Evolutionary conservation across 2,113 vertebrate species (phyloP), one percentile per base, ranked within the genome.

Genomic region (Chascanopsetta lugubris): DNA sequence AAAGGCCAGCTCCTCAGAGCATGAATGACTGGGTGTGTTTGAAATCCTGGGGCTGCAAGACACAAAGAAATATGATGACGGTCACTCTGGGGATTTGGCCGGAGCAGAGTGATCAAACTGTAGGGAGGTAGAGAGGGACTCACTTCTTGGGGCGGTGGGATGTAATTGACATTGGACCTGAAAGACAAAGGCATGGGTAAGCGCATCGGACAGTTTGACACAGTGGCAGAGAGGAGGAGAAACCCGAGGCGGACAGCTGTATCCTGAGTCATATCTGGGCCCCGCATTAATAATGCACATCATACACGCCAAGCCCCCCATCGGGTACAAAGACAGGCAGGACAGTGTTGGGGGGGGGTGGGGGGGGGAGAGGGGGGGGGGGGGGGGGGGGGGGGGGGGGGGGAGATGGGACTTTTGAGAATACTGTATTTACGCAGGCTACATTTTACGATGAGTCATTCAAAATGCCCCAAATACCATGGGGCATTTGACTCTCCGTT

Each of bases 21-120:
- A 99, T 92, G 89, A 99, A 99, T 15, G 97, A 99, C 84, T 97
- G 96, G 56, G 95, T 98, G 82, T 99, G 97, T 94, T 95, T 99
- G 90, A 98, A 99, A 85, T 99, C 96, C 93, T 96, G 92, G 74
- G 84, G 68, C 79, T 82, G 79, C 22, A 27, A 43, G 22, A 46
- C 0, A 76, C 12, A 81, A 8, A 66, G 4, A 32, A 51, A 18
- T 6, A 47, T 4, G 7, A 61, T 17, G 29, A 62, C 25, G 0
- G 12, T 15, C 2, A 3, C n/a, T n/a, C n/a, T n/a, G n/a, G n/a
- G n/a, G n/a, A n/a, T n/a, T n/a, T n/a, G n/a, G n/a, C n/a, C n/a
- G n/a, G n/a, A n/a, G n/a, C 30, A 32, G 4, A 32, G 56, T 40
- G 24, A 40, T n/a, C n/a, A n/a, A 3, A 25, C 8, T 0, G 8